Evolutionary conservation across 2,888 invertebrate genomes (phyloP), one percentile per base, ranked within the genome.

Genomic region (Drosophila niveifrons): DNA sequence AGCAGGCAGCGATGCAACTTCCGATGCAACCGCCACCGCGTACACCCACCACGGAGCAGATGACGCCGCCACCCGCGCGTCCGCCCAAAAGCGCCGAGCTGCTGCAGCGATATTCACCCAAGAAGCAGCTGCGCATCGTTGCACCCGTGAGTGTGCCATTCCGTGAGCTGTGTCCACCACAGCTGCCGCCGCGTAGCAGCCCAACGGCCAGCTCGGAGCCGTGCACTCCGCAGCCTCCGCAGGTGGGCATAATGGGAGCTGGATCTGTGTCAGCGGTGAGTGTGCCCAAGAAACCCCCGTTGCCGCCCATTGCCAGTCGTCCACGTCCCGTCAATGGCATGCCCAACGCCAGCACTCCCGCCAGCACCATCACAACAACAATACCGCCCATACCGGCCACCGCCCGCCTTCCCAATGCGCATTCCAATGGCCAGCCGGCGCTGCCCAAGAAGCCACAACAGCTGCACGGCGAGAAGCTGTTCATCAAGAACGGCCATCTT

Each of bases 281-380:
- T 89, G 83, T 88, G 50, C 95, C 95, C 9, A 95, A 95, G 89
- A 96, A 96, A 91, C 96, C 96, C 39, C 95, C 96, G 29, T 90
- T 96, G 82, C 96, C 96, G 66, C 95, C 96, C 17, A 94, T 95
- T 46, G 95, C 95, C 57, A 85, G 80, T 66, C 91, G 92, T 55
- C 91, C 92, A 53, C 90, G 91, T 7, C 94, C 94, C 52, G 61
- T 69, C 85, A 69, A 82, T 88, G 53, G 83, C 86, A 64, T 63
- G 82, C 71, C 69, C 72, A 13, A 28, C 13, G 36, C 36, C 36
- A n/a, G 36, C 36, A 71, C 66, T 72, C 72, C 85, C 88, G 47
- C 85, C 64, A 73, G 51, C 67, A 57, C 84, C 88, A 44, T 85
- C 64, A 73, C 48, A 66, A 57, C 66, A 55, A 51, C 75, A 63